Percentiles rank a stretch among this genome's conserved stretches.
These are phyloP conservation scores for Dipus sagitta DNA, from an alignment of 2,797 vertebrate genomes.

Conservation along the genomic window DNA sequence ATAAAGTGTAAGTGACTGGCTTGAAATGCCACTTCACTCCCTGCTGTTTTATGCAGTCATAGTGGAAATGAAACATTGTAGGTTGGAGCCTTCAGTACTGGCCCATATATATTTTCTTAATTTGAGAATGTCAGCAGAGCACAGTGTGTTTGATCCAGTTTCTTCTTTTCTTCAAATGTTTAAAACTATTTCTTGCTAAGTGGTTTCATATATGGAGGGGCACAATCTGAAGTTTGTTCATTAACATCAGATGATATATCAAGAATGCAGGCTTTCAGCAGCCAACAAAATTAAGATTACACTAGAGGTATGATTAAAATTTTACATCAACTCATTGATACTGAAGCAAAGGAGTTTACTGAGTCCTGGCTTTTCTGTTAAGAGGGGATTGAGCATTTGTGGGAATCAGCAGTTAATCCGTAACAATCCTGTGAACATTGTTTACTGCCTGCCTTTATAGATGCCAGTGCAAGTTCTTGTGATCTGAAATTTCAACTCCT, in stretches of 20 bases:
- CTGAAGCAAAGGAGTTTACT: conserved; percentile 41
- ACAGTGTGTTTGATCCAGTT: conserved; percentile 21
- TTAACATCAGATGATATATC: conserved; percentile 21
- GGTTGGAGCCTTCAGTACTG: conserved; percentile 38
- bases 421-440: conserved; percentile 14
- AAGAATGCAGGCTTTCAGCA: conserved; percentile 11
- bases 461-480: not conserved
- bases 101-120: conserved; percentile 75
- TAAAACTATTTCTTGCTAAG: conserved; percentile 49
- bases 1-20: conserved; percentile 68
- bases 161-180: conserved; percentile 44
- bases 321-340: conserved; percentile 54
- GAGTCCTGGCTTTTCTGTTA: conserved; percentile 1
- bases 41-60: conserved; percentile 64
- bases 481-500: conserved; percentile 51
- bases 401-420: conserved; percentile 42
- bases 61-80: conserved; percentile 68
- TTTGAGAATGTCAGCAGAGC: conserved; percentile 68
- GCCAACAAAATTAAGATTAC: conserved; percentile 53
- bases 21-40: conserved; percentile 79
- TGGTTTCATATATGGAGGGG: not conserved
- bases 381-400: conserved; percentile 24
- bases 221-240: conserved; percentile 52
- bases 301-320: conserved; percentile 45
- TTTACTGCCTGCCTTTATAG: conserved; percentile 56